Evolutionary conservation across 1,140 invertebrate species (phyloP), one percentile per base, ranked within the genome.

Genomic region (Papilio dardanus): DNA sequence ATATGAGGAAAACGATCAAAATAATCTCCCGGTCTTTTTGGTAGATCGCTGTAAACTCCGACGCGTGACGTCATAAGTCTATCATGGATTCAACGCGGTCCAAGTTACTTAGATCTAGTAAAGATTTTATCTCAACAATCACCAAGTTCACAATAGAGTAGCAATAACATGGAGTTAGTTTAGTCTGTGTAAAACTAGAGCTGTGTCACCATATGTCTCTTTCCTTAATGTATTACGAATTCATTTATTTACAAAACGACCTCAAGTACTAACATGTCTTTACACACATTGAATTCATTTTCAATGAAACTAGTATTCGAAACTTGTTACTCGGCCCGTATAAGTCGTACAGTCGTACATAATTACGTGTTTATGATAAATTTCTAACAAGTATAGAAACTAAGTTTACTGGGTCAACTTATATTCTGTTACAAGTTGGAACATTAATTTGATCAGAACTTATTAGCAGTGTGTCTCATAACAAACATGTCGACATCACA

Each of bases 171-270:
- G 0, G 54, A 62, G 7, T 24, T 58, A 21, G 3, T 62, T 62
- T 62, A 62, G 54, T 14, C 54, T 30, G 24, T 62, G 54, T 62
- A 28, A 62, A 62, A 62, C 10, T 62, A 1, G 12, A 62, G 10
- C 54, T 62, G 2, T 62, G 24, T 62, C 24, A 62, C 54, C 54
- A 62, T 62, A 62, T 62, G 12, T 7, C 24, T 58, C 54, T 62
- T 62, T 62, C 54, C 54, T 62, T 30, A 62, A 62, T 24, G 24
- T 30, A 30, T 28, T 62, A 16, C 54, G 30, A 62, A 62, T 62
- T 62, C 54, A 62, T 62, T 62, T 62, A 62, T 62, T 62, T 24
- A 62, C 54, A 62, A 62, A 62, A 62, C 54, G 54, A 30, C 54
- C 54, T 62, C 12, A 30, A 28, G 54, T 62, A 28, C 24, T 8